Evolutionary conservation across 2,113 vertebrate genomes (phyloP), one percentile per base, ranked within the genome.

Genomic region (Oostethus manadensis): DNA sequence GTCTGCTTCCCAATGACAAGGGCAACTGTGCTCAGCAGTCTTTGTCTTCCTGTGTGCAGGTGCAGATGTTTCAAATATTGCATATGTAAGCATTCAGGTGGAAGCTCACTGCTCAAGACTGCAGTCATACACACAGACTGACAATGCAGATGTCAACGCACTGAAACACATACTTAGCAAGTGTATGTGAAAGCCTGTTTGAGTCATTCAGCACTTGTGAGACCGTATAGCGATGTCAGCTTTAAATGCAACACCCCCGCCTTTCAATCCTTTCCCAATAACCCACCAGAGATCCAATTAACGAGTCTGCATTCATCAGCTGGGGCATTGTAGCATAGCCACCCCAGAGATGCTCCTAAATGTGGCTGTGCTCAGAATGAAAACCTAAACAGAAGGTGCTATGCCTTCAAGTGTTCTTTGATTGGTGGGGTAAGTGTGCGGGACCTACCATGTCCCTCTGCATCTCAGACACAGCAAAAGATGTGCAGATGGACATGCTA

Each of bases 261-360:
- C 2, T 15, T 49, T 15, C 38, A 21, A 42, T 48, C 22, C 60
- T 35, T 65, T 69, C 65, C 63, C 59, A 51, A 21, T 26, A 51
- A 77, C 63, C 40, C 72, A 63, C 22, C 55, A 77, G 46, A 80
- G 65, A 75, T 71, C 51, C 64, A 49, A 64, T 76, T 79, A 79
- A 77, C 69, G 60, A 71, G 65, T 60, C 59, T 33, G 62, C 58
- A 65, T 66, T 77, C 77, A 77, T 81, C 79, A 76, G 72, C 76
- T 9, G 48, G 66, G 80, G 84, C 70, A 75, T 82, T 79, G 83
- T 58, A 51, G 58, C 71, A 20, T 8, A 69, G 78, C 22, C 76
- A 77, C 76, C 80, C 76, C 50, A 72, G 76, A 77, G 80, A 79
- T 59, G 3, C 51, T 44, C 71, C 63, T 53, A 63, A 55, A 35